These are phyloP conservation scores for Delia radicum DNA, from an alignment of 1,140 invertebrate species.

Conservation along the genomic window DNA sequence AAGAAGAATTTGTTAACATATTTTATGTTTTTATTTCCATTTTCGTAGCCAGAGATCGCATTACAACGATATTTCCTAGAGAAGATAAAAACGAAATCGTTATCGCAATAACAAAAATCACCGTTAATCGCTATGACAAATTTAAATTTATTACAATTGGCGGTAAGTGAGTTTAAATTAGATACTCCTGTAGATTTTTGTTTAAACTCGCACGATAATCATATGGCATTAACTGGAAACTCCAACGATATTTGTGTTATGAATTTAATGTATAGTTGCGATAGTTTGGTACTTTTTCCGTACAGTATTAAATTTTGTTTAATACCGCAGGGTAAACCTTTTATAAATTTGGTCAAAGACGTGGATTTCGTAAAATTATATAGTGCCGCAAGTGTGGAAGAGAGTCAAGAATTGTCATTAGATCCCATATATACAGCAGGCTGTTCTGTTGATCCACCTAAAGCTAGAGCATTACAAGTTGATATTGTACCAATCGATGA, in stretches of 20 bases:
- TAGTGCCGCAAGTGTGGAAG: background rate
- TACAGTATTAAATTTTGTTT: constrained; percentile 22
- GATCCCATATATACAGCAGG: constrained; percentile 20
- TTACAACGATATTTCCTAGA: background rate
- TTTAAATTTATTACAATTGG: constrained; percentile 29
- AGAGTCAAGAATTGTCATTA: constrained; percentile 10
- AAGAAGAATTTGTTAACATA: background rate
- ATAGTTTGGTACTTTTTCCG: constrained; percentile 27
- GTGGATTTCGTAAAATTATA: constrained; percentile 30
- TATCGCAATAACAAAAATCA: background rate
- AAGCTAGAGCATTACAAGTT: background rate
- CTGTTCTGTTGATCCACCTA: background rate
- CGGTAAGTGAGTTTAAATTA: constrained; percentile 30
- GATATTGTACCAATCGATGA: background rate
- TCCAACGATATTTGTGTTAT: constrained; percentile 34
- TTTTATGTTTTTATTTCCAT: background rate
- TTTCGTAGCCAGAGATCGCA: background rate
- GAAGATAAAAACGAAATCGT: background rate
- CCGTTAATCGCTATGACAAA: background rate
- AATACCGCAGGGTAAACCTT: constrained; percentile 24
- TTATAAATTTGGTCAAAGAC: constrained; percentile 31
- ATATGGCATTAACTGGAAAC: constrained; percentile 34
- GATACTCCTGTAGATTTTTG: constrained; percentile 36
- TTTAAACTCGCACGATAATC: constrained; percentile 22
- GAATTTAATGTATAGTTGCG: constrained; percentile 33